These are phyloP conservation scores for Noctua janthina DNA, from an alignment of 2,888 invertebrate genomes.

Conservation along the genomic window DNA sequence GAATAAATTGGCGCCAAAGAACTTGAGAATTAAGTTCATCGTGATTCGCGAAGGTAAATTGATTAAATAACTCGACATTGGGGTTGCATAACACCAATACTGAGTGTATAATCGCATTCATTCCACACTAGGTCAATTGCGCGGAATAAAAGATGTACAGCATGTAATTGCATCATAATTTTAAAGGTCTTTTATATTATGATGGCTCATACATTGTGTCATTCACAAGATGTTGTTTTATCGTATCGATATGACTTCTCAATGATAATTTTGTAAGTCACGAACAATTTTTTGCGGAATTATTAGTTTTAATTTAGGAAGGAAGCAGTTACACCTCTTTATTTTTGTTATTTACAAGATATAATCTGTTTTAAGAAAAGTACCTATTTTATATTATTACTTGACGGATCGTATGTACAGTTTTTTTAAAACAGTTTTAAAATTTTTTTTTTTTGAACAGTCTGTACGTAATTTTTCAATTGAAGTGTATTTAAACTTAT, in stretches of 20 bases:
- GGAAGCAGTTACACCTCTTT: neutral
- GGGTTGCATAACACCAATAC: slow-evolving; percentile 26
- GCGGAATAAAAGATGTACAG: slow-evolving; percentile 13
- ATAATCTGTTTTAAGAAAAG: neutral
- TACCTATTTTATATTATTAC: neutral
- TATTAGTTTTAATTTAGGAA: neutral
- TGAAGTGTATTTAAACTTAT: neutral
- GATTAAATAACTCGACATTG: slow-evolving; percentile 31
- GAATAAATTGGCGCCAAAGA: neutral
- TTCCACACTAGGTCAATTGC: slow-evolving; percentile 41
- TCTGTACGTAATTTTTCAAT: neutral
- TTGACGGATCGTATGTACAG: neutral
- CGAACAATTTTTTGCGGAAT: neutral
- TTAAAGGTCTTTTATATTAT: neutral
- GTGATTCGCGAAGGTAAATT: slow-evolving; percentile 2
- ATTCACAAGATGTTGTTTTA: slow-evolving; percentile 8
- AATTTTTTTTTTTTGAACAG: neutral
- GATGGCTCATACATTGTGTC: neutral
- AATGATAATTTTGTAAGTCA: neutral
- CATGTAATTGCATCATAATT: slow-evolving; percentile 23
- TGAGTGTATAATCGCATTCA: slow-evolving; percentile 29
- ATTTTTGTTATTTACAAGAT: neutral
- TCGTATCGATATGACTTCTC: neutral
- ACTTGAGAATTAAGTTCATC: slow-evolving; percentile 19
- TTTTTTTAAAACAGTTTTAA: too few species aligned